Percentiles rank a stretch among this genome's conserved stretches.
Conservation (phyloP, 2,797 vertebrate species). For the Melanotaenia boesemani region DNA sequence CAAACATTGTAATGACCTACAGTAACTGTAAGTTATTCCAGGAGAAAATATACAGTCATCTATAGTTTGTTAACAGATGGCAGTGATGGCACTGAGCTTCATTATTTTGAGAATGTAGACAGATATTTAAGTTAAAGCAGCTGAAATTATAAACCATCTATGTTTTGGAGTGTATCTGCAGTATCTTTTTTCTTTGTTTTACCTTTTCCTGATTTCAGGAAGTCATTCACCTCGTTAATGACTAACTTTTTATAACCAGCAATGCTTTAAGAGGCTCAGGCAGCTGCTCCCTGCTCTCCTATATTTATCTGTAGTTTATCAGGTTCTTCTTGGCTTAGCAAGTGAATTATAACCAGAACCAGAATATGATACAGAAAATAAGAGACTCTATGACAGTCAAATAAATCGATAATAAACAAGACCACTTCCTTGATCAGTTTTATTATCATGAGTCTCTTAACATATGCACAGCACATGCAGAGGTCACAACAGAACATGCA, state of each 20-base stretch:
- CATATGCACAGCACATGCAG: slow-evolving; percentile 80
- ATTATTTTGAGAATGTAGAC: neutral
- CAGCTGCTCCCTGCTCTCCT: neutral
- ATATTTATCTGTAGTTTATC: neutral
- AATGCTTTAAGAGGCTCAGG: neutral
- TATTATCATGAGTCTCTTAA: slow-evolving; percentile 28
- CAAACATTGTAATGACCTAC: too few species aligned
- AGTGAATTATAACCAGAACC: neutral
- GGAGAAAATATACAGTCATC: too few species aligned
- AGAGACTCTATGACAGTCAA: neutral
- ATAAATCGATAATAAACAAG: neutral
- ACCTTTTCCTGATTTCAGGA: neutral
- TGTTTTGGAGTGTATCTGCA: too few species aligned
- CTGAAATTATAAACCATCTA: neutral
- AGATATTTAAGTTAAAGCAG: neutral
- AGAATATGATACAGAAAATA: neutral
- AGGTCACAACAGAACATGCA: slow-evolving; percentile 71
- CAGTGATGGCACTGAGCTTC: neutral
- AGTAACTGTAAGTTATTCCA: too few species aligned
- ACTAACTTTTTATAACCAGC: neutral
- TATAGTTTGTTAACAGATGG: too few species aligned
- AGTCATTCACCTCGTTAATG: neutral
- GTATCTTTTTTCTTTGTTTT: too few species aligned
- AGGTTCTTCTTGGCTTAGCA: neutral
- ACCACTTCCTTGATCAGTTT: slow-evolving; percentile 25